These are phyloP conservation scores for Silurus aristotelis DNA, from an alignment of 2,797 vertebrate species.

Conservation along the genomic window DNA sequence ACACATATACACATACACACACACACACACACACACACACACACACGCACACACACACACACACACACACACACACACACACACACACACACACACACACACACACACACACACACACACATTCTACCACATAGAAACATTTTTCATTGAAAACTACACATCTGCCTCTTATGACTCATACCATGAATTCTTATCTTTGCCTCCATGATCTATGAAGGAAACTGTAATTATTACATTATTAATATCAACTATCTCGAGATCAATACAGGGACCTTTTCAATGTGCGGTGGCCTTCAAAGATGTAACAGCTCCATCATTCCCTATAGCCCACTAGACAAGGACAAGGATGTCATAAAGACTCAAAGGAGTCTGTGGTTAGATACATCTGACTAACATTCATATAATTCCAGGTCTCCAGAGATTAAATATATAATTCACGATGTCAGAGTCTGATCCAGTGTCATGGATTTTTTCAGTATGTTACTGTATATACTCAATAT, in stretches of 20 bases:
- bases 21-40: slow-evolving; percentile 6
- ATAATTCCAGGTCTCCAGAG: background rate
- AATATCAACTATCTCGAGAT: slow-evolving; percentile 29
- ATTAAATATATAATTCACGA: background rate
- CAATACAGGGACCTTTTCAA: slow-evolving; percentile 54
- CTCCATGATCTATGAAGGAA: background rate
- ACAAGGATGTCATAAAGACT: slow-evolving; percentile 22
- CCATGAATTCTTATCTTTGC: background rate
- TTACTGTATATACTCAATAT: background rate
- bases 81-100: background rate
- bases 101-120: background rate
- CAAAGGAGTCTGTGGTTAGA: slow-evolving; percentile 12
- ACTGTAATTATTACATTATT: background rate
- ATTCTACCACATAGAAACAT: background rate
- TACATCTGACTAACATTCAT: background rate
- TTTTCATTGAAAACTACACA: background rate
- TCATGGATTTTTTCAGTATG: background rate
- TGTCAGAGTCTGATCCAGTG: background rate
- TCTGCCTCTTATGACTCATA: background rate
- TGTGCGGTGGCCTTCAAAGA: slow-evolving; percentile 28
- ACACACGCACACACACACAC: background rate
- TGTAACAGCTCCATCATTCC: slow-evolving; percentile 39
- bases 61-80: background rate
- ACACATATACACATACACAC: background rate
- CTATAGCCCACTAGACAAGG: background rate